These are phyloP conservation scores for Synanthedon myopaeformis DNA, from an alignment of 2,888 invertebrate species.

Conservation along the genomic window DNA sequence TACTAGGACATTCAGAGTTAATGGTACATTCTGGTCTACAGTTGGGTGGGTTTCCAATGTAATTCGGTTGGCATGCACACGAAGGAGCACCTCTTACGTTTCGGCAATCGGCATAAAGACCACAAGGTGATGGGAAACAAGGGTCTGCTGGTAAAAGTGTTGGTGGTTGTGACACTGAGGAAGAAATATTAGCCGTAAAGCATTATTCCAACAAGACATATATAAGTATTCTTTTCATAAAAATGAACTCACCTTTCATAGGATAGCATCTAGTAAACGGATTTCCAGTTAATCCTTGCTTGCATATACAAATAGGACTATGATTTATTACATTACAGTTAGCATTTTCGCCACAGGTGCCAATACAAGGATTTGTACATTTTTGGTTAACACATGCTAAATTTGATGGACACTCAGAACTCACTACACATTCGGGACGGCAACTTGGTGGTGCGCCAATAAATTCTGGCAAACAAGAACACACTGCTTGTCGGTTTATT, in stretches of 20 bases:
- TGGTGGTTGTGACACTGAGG: constrained; percentile 39
- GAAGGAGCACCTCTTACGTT: constrained; percentile 67
- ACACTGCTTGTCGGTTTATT: constrained; percentile 77
- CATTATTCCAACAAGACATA: not conserved
- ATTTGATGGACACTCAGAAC: constrained; percentile 74
- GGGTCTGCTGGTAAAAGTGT: constrained; percentile 53
- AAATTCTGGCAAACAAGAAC: constrained; percentile 75
- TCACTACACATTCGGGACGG: constrained; percentile 78
- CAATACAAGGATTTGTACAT: constrained; percentile 76
- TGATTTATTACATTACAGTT: constrained; percentile 75
- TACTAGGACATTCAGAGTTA: constrained; percentile 77
- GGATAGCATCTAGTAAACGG: constrained; percentile 80
- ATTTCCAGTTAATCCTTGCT: constrained; percentile 78
- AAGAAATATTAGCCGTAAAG: not conserved
- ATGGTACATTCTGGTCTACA: constrained; percentile 78
- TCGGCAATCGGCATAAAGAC: constrained; percentile 73
- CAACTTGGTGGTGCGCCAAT: constrained; percentile 78
- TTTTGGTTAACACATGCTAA: constrained; percentile 78
- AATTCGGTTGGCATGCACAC: constrained; percentile 71
- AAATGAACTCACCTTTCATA: constrained; percentile 46
- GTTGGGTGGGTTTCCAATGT: constrained; percentile 74
- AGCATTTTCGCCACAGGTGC: constrained; percentile 72
- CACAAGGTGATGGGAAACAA: constrained; percentile 78
- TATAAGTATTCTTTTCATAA: not conserved
- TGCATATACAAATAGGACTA: constrained; percentile 82